Base-by-base conservation (phyloP, 2,113 vertebrate species). In the Callochromis pleurospilus region DNA sequence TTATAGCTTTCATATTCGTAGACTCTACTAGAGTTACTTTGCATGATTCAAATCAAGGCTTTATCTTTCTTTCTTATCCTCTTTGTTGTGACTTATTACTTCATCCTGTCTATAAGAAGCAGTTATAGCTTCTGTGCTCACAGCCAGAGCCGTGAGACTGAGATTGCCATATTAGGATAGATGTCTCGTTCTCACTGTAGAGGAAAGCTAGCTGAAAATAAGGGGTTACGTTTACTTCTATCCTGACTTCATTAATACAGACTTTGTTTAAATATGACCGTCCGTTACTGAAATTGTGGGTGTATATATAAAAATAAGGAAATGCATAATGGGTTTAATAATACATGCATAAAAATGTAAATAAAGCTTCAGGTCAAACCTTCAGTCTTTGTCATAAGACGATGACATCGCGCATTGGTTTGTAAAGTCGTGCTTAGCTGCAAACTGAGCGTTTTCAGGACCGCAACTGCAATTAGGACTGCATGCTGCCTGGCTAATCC, bases 341-440 rank as follows among this genome's bases (percentile, higher is more conserved):
- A 29, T 11, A 47, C 24, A 6, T 42, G 65, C 0, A 42, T 1
- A 15, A 14, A 70, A 70, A 70, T 14, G 12, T 70, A 13, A 40
- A 14, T 70, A 21, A 24, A 70, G 2, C 36, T 40, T 14, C n/a
- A 14, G 12, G 12, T 40, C 5, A 70, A 24, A 70, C 62, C 7
- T 1, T 70, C 36, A 24, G 62, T 70, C 11, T 65, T 70, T 73
- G 65, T 73, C 38, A 24, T 42, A 42, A 42, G 19, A 70, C 5
- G 7, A 0, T 24, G n/a, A 40, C 12, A 0, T 0, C 5, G 2
- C 0, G 0, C n/a, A 21, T 70, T 6, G 62, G n/a, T 40, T 40
- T 70, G 33, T 70, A 40, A 42, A 70, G 36, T 68, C 1, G 4
- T 8, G 12, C 7, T 40, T 40, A 2, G 19, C 36, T 68, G 62